Conservation (phyloP, 1,140 invertebrate genomes). For the Drosophila saltans region DNA sequence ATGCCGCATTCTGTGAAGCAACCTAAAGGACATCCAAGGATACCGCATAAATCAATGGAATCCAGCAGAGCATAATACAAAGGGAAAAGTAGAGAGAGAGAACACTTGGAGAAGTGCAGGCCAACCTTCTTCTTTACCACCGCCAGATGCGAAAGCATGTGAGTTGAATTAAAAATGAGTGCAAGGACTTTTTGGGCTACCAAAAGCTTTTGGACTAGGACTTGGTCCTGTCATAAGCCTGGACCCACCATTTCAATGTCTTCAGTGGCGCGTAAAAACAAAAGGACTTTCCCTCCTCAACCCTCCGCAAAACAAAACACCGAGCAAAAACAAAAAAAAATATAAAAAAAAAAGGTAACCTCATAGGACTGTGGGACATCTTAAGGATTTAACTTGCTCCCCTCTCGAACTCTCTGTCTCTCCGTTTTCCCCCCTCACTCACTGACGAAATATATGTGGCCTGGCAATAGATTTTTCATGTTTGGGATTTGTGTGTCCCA, state of each 20-base stretch:
- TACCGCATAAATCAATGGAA: conserved; percentile 76
- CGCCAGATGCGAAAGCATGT: conserved; percentile 69
- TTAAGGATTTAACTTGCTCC: conserved; percentile 74
- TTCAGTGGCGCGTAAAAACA: conserved; percentile 76
- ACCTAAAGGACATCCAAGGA: conserved; percentile 45
- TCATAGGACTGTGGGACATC: conserved; percentile 72
- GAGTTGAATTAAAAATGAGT: conserved; percentile 79
- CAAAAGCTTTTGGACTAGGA: conserved; percentile 14
- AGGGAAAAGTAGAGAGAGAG: conserved; percentile 17
- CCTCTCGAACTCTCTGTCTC: too few species aligned
- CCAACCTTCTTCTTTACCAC: conserved; percentile 37
- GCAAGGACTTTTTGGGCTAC: conserved; percentile 26
- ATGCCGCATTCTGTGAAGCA: conserved; percentile 31
- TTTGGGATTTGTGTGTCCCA: conserved; percentile 78
- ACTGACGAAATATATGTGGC: conserved; percentile 48
- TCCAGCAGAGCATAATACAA: conserved; percentile 52
- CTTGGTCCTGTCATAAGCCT: conserved; percentile 52
- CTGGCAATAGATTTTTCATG: conserved; percentile 77
- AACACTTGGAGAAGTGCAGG: conserved; percentile 30
- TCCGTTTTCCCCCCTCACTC: background rate
- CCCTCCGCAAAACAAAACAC: conserved; percentile 27
- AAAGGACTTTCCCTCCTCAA: conserved; percentile 53
- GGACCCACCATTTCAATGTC: conserved; percentile 53
- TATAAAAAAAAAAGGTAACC: conserved; percentile 72
- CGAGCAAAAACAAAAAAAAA: conserved; percentile 30